phyloP scores from a whole-genome alignment of 2,113 vertebrate genomes.

The Sturnus vulgaris region DNA sequence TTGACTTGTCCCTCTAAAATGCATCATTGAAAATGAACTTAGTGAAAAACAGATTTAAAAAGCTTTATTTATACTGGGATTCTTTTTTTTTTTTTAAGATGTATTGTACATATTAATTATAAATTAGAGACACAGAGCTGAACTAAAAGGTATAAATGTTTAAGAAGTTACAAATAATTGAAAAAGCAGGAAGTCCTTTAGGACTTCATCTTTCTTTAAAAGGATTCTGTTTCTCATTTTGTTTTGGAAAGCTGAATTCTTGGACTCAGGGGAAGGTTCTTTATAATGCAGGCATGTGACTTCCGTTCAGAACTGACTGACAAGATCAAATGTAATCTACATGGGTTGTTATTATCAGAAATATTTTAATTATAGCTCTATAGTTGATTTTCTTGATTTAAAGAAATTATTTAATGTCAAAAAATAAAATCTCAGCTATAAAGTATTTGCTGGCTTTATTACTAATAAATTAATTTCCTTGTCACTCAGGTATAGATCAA shows the following conservation, averaged over 20 bases:
- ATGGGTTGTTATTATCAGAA: neutral
- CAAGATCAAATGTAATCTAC: neutral
- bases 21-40: neutral
- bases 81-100: neutral
- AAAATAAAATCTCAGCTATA: neutral
- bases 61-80: neutral
- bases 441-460: neutral
- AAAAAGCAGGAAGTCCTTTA: constrained; percentile 7
- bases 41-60: neutral
- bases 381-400: neutral
- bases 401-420: neutral
- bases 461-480: neutral
- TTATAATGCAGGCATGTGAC: neutral
- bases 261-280: neutral
- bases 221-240: neutral
- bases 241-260: constrained; percentile 3
- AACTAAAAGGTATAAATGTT: constrained; percentile 39
- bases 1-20: neutral
- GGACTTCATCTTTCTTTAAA: neutral
- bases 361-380: neutral
- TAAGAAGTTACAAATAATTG: constrained; percentile 52
- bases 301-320: neutral
- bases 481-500: neutral
- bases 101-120: constrained; percentile 34
- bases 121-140: constrained; percentile 30